These are phyloP conservation scores for Notarius quadriscutis DNA, from an alignment of 2,113 vertebrate genomes.

Conservation along the genomic window DNA sequence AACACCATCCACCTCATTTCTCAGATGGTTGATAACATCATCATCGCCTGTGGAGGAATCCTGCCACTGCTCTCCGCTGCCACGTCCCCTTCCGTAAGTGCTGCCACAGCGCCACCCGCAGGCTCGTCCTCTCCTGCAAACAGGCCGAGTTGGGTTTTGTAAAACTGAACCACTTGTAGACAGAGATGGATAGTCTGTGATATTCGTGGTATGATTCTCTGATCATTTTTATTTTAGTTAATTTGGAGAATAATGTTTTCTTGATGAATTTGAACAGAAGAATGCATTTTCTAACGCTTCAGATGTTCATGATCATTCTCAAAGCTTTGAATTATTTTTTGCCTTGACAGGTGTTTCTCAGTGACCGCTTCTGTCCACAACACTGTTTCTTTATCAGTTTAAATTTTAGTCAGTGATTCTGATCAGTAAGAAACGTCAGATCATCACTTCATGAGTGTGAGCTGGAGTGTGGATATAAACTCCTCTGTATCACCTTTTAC, in stretches of 20 bases:
- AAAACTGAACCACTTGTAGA: neutral
- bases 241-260: neutral
- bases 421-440: neutral
- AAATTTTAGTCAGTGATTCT: neutral
- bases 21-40: constrained; percentile 99
- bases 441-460: neutral
- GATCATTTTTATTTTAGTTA: neutral
- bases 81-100: constrained; percentile 98
- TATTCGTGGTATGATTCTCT: neutral
- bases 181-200: neutral
- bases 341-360: neutral
- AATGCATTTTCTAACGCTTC: neutral
- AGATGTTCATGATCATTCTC: neutral
- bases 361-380: neutral
- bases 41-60: constrained; percentile 98
- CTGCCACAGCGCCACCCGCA: constrained; percentile 63
- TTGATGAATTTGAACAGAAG: neutral
- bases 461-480: constrained; percentile 27
- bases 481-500: constrained; percentile 42
- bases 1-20: constrained; percentile 99
- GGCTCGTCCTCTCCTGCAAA: constrained; percentile 43
- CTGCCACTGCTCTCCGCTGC: constrained; percentile 94
- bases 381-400: neutral
- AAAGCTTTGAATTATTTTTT: neutral
- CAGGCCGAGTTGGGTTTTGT: neutral